Percentiles rank a stretch among this genome's conserved stretches.
These are phyloP conservation scores for Apteryx owenii DNA, from an alignment of 2,113 vertebrate genomes.

Conservation along the genomic window DNA sequence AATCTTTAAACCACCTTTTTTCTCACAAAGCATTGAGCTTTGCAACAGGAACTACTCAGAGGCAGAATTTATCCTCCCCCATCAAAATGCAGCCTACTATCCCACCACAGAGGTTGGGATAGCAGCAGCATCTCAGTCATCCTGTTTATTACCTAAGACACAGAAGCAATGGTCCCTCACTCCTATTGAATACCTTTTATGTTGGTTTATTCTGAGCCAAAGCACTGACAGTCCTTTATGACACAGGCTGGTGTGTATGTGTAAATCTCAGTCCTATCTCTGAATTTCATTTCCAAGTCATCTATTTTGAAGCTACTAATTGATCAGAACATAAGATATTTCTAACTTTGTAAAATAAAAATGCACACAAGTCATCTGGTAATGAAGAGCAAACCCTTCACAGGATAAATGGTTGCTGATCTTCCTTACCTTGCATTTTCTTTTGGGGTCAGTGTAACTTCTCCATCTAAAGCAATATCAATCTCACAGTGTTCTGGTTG, in stretches of 20 bases:
- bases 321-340: not conserved
- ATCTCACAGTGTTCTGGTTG: constrained; percentile 94
- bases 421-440: constrained; percentile 90
- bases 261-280: not conserved
- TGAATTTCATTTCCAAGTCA: not conserved
- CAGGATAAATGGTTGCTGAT: not conserved
- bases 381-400: not conserved
- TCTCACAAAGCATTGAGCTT: not conserved
- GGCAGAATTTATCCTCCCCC: not conserved
- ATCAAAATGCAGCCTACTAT: not conserved
- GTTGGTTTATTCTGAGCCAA: not conserved
- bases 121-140: not conserved
- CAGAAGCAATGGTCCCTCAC: not conserved
- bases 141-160: not conserved
- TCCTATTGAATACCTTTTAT: not conserved
- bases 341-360: not conserved
- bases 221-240: not conserved
- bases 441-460: constrained; percentile 88
- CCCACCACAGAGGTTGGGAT: accelerated
- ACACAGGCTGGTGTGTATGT: accelerated
- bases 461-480: constrained; percentile 88
- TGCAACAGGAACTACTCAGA: not conserved
- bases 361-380: not conserved
- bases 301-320: not conserved
- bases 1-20: not conserved